These are phyloP conservation scores for Apoderus coryli DNA, from an alignment of 2,888 invertebrate genomes.

Conservation along the genomic window DNA sequence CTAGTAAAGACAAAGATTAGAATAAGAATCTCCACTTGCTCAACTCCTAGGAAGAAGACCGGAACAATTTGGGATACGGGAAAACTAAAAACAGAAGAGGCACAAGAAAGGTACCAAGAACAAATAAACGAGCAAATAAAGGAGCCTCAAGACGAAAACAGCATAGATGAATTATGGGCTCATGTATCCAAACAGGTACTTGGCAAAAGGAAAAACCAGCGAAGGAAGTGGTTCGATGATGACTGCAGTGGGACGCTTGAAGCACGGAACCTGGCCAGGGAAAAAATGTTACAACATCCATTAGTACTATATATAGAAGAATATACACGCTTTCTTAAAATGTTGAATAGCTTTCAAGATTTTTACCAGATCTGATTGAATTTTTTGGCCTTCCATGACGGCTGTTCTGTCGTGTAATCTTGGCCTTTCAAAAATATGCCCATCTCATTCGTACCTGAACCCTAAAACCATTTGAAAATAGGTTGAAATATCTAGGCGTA, in stretches of 20 bases:
- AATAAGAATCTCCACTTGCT: slow-evolving; percentile 5
- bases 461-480: no score
- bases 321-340: no score
- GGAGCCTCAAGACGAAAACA: slow-evolving; percentile 3
- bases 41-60: not conserved
- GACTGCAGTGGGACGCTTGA: slow-evolving; percentile 4
- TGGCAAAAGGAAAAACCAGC: slow-evolving; percentile 4
- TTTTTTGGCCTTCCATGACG: no score
- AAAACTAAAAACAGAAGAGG: slow-evolving; percentile 6
- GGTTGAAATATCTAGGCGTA: no score
- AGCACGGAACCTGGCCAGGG: slow-evolving; percentile 6
- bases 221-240: slow-evolving; percentile 6
- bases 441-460: no score
- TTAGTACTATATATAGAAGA: slow-evolving; percentile 4
- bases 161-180: slow-evolving; percentile 4
- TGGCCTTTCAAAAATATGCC: no score
- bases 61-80: slow-evolving; percentile 4
- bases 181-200: slow-evolving; percentile 3
- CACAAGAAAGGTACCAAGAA: not conserved
- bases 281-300: slow-evolving; percentile 7
- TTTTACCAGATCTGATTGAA: no score
- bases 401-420: no score
- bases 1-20: slow-evolving; percentile 5
- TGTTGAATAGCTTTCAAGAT: no score
- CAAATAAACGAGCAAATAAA: no score